Conservation (phyloP, 1,140 invertebrate species). For the Sarcophaga peregrina region DNA sequence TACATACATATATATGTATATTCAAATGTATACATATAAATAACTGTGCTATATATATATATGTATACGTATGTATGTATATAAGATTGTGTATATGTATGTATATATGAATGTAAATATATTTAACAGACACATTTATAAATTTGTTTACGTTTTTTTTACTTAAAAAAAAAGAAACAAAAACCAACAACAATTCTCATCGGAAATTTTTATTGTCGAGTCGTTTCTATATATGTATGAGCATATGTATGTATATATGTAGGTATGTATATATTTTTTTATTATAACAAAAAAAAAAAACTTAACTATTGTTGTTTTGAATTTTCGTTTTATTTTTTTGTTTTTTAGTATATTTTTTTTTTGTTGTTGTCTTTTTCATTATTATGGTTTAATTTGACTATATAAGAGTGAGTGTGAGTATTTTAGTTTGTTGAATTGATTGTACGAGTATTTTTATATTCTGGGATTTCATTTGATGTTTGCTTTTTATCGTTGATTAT, state of each 20-base stretch:
- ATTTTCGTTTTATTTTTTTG: too few relatives aligned
- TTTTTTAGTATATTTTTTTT: neutral
- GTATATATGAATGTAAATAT: neutral
- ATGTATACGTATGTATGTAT: neutral
- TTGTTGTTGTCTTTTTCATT: neutral
- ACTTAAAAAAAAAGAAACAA: neutral
- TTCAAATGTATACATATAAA: neutral
- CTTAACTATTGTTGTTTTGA: constrained; percentile 4
- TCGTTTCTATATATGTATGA: neutral
- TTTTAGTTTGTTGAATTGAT: too few relatives aligned
- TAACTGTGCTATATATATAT: too few relatives aligned
- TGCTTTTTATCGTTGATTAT: constrained; percentile 10
- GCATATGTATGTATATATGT: too few relatives aligned
- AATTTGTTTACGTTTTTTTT: constrained; percentile 10
- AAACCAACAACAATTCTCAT: neutral
- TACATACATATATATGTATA: neutral
- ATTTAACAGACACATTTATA: neutral
- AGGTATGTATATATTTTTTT: neutral
- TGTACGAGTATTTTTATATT: neutral
- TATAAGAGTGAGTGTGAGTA: neutral
- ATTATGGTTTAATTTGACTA: constrained; percentile 2
- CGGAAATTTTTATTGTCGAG: constrained; percentile 10
- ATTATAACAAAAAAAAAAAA: neutral
- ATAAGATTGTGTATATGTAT: neutral
- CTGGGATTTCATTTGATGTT: constrained; percentile 4